A percentile compares a stretch with the other conserved stretches of the same genome.
phyloP scores from a whole-genome alignment of 2,113 vertebrate species.

The Plecotus auritus region DNA sequence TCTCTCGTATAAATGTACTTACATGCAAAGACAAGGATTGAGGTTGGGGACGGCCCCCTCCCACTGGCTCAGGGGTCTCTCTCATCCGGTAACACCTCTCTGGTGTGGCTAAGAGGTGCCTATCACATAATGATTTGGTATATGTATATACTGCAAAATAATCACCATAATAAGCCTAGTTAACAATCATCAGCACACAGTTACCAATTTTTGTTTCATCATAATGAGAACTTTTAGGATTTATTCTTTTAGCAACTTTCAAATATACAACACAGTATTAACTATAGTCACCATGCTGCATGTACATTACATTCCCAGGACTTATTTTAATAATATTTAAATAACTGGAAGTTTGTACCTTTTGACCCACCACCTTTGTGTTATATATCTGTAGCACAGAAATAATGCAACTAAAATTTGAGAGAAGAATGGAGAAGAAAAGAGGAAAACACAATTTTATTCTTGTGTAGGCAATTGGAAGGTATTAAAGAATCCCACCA shows the following conservation, averaged over 20 bases:
- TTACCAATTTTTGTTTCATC: background rate
- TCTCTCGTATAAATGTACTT: too few species aligned
- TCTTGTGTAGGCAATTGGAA: background rate
- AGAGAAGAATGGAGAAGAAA: background rate
- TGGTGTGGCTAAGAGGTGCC: too few species aligned
- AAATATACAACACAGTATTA: background rate
- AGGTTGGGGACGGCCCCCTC: too few species aligned
- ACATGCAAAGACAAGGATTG: too few species aligned
- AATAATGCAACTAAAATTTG: background rate
- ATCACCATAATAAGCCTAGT: background rate
- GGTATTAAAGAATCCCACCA: background rate
- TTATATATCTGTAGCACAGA: background rate
- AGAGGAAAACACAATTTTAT: background rate
- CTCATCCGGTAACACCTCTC: too few species aligned
- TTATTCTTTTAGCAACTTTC: background rate
- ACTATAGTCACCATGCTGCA: background rate
- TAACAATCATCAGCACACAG: background rate
- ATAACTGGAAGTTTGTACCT: background rate
- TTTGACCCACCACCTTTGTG: background rate
- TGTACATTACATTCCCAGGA: background rate
- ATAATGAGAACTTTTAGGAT: background rate
- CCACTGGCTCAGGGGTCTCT: too few species aligned
- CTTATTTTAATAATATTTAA: background rate
- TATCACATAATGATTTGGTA: background rate
- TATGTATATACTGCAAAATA: background rate